These are phyloP conservation scores for Nephotettix cincticeps DNA, from an alignment of 1,140 invertebrate species.

Conservation along the genomic window DNA sequence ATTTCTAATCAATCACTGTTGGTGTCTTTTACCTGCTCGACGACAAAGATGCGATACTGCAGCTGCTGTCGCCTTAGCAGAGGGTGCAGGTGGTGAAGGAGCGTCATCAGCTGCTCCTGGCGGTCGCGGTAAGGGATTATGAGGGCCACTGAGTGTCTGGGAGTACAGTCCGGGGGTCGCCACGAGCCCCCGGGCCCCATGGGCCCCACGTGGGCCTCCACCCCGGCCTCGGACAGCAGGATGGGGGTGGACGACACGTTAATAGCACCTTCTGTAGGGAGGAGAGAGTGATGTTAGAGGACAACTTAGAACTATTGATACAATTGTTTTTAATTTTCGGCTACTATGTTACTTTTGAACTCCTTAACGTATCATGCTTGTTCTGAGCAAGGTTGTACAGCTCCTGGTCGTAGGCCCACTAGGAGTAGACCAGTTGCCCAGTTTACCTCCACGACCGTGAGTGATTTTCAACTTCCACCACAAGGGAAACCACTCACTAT, in stretches of 20 bases:
- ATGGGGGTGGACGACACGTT: conserved; percentile 25
- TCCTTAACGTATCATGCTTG: no score
- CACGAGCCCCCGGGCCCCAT: conserved; percentile 51
- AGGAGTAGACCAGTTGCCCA: no score
- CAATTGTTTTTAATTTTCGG: no score
- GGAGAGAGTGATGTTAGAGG: no score
- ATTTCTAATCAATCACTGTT: no score
- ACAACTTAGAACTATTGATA: no score
- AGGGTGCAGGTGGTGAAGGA: conserved; percentile 58
- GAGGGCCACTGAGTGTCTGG: conserved; percentile 56
- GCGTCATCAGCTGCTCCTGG: conserved; percentile 53
- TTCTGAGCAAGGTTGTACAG: no score
- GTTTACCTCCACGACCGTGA: no score
- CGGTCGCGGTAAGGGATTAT: conserved; percentile 64
- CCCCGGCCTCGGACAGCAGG: background rate
- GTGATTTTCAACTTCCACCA: no score
- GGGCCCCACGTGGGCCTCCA: background rate
- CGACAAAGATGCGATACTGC: conserved; percentile 62
- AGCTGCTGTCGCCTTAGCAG: conserved; percentile 61
- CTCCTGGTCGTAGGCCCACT: no score
- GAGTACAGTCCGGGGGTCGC: conserved; percentile 51
- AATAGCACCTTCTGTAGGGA: conserved; percentile 26
- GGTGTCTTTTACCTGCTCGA: conserved; percentile 59
- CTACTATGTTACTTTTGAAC: no score
- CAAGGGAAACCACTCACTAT: no score